Evolutionary conservation across 2,888 invertebrate genomes (phyloP).

Genomic region (Operophtera brumata): DNA sequence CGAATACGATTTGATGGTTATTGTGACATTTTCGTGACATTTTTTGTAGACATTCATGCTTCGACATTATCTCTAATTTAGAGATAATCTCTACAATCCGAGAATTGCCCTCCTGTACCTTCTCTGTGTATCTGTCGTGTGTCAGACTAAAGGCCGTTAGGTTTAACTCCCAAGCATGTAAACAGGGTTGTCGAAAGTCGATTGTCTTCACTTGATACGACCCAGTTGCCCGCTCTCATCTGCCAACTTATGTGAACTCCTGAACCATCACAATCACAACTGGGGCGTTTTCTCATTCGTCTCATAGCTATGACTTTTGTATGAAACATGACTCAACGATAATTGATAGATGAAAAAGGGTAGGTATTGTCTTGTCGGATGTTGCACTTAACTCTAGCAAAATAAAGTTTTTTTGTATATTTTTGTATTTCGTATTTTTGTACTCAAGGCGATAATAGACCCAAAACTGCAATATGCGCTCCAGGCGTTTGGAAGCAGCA

Average conservation of each 20-base stretch:
- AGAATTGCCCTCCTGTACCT: no score
- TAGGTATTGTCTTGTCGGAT: constrained; percentile 11
- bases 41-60: no score
- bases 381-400: no score
- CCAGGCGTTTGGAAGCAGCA: no score
- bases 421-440: no score
- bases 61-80: no score
- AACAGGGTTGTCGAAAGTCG: constrained; percentile 52
- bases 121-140: background rate
- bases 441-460: no score
- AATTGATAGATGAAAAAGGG: constrained; percentile 6
- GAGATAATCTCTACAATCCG: no score
- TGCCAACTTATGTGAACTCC: constrained; percentile 54
- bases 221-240: constrained; percentile 35
- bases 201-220: constrained; percentile 43
- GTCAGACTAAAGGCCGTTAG: background rate
- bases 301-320: constrained; percentile 7
- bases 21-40: no score
- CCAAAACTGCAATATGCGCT: no score
- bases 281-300: constrained; percentile 30
- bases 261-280: constrained; percentile 50
- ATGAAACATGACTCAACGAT: constrained; percentile 5
- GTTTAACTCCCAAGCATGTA: constrained; percentile 28
- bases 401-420: no score
- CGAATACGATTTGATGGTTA: no score